phyloP scores from a whole-genome alignment of 2,888 invertebrate species.

The Athalia circularis region DNA sequence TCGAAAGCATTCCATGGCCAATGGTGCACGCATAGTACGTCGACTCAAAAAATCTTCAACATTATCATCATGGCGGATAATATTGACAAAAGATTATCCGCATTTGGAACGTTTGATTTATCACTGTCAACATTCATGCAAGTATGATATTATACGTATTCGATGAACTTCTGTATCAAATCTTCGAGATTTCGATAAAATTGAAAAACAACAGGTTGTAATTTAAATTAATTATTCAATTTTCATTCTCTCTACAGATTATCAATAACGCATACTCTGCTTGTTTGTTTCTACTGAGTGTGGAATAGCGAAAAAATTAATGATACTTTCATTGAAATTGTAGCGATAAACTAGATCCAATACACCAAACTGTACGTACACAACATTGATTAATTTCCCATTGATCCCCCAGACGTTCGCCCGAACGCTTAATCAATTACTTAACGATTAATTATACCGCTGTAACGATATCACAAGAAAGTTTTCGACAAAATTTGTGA shows the following conservation, averaged over 20 bases:
- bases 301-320: slow-evolving; percentile 36
- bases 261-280: slow-evolving; percentile 59
- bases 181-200: background rate
- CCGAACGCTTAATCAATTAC: too few relatives aligned
- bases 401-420: too few relatives aligned
- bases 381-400: too few relatives aligned
- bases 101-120: slow-evolving; percentile 53
- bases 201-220: background rate
- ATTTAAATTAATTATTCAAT: background rate
- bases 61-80: slow-evolving; percentile 51
- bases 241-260: slow-evolving; percentile 52
- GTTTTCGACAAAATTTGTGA: too few relatives aligned
- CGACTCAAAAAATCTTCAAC: slow-evolving; percentile 47
- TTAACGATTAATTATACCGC: too few relatives aligned
- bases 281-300: slow-evolving; percentile 53
- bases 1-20: slow-evolving; percentile 54
- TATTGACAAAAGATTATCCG: slow-evolving; percentile 54
- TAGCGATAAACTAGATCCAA: too few relatives aligned
- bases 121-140: slow-evolving; percentile 56
- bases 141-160: slow-evolving; percentile 50
- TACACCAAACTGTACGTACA: too few relatives aligned
- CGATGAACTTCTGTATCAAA: background rate
- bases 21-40: slow-evolving; percentile 51
- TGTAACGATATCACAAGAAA: too few relatives aligned
- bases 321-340: background rate